Evolutionary conservation across 92 coral and sea anemone genomes (phyloP), one percentile per base, ranked within the genome.

Genomic region (Blastomussa wellsi): DNA sequence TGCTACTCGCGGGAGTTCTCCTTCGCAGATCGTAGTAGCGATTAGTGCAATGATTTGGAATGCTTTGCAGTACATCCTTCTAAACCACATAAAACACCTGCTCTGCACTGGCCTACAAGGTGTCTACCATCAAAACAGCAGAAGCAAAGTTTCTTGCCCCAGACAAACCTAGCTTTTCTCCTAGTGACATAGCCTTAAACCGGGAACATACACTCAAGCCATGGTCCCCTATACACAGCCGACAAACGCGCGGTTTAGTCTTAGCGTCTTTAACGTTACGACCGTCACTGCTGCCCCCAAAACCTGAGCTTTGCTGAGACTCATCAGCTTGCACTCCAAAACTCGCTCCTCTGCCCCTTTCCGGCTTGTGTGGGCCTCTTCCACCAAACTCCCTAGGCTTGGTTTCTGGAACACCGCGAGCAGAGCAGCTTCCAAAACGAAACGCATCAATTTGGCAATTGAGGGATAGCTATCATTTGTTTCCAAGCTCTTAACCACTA

Each of bases 241-340:
- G 14, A 53, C 42, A 76, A 28, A 42, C 78, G 42, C 28, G 29
- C 47, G 20, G 44, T 71, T 71, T 41, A 49, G 35, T 41, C 57
- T 74, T 41, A 74, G 78, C 78, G 78, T 74, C 59, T n/a, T n/a
- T n/a, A n/a, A n/a, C n/a, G n/a, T n/a, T n/a, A n/a, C n/a, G n/a
- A n/a, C n/a, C 78, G 42, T 49, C 42, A 24, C 55, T 51, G 35
- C 36, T 41, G 11, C 48, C 78, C 78, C 33, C n/a, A 74, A 39
- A 20, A 47, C 33, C 70, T 32, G 14, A 70, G 53, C 57, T 55
- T 78, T 35, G 81, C 81, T 78, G 71, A 20, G 31, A 9, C 81
- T 78, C 82, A 36, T 44, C 55, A 39, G 76, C 88, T 64, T 84
- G 88, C 78, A 84, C 82, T 52, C 82, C 79, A 69, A 84, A 84